Conservation (phyloP, 2,888 invertebrate species). For the Chydorus sphaericus region DNA sequence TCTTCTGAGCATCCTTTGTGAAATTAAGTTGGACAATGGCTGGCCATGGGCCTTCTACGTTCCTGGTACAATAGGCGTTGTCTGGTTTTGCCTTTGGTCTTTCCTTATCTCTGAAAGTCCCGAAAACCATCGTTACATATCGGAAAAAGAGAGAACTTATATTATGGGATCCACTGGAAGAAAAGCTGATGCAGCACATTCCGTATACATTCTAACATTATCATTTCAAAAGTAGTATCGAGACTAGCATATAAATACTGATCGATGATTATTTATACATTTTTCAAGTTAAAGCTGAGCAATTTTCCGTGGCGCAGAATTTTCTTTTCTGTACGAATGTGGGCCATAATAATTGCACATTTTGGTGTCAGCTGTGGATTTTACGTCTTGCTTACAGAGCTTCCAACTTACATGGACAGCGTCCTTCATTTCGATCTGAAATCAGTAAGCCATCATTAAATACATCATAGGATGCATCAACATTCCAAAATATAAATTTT, state of each 20-base stretch:
- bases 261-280: no score
- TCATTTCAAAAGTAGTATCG: no score
- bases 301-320: conserved; percentile 58
- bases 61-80: conserved; percentile 24
- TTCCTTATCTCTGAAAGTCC: conserved; percentile 41
- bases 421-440: conserved; percentile 55
- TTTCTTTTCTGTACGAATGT: conserved; percentile 48
- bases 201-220: no score
- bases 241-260: no score
- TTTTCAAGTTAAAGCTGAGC: no score
- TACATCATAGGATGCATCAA: no score
- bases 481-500: no score
- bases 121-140: conserved; percentile 55
- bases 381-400: conserved; percentile 67
- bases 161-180: background rate
- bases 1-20: conserved; percentile 3
- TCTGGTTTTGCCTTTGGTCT: conserved; percentile 30
- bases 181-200: no score
- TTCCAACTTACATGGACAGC: conserved; percentile 61
- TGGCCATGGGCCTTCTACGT: conserved; percentile 27
- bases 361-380: conserved; percentile 65
- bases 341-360: conserved; percentile 55
- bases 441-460: no score
- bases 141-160: conserved; percentile 48
- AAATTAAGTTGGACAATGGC: conserved; percentile 15